Evolutionary conservation across 2,888 invertebrate species (phyloP), one percentile per base, ranked within the genome.

Genomic region (Orchestes rusci): DNA sequence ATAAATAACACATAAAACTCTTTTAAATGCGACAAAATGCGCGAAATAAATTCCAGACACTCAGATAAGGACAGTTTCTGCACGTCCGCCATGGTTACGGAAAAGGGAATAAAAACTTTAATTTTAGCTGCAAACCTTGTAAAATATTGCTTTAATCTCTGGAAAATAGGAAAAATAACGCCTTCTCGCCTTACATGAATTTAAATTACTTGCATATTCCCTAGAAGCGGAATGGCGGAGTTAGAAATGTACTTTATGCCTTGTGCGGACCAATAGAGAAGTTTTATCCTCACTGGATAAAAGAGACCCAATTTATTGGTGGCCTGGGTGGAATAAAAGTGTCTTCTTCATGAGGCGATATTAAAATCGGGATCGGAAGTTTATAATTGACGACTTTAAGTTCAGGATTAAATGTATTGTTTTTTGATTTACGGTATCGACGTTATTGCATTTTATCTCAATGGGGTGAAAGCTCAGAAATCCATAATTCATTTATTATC

Each of bases 91-190:
- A 36, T 17, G 37, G 36, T 43, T 30, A 20, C 36, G 35, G 35
- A 36, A 41, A 30, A 23, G 43, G 32, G 42, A 43, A 33, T 43
- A 45, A 59, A 66, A 68, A 68, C 66, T 67, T 68, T 68, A 66
- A 67, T 67, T 67, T 67, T 54, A 51, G 56, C 53, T 55, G 55
- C 53, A 50, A 55, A 56, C 59, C 57, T 41, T 55, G 65, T 68
- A 64, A 68, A 68, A 68, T 68, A 68, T 68, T 65, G 66, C 67
- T 68, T 68, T 68, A 68, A 68, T 68, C 68, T 68, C 64, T 57
- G 64, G 56, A 56, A 63, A 66, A 65, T 64, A 63, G 60, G 63
- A 62, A 63, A 65, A 65, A 63, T 62, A 64, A 62, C 62, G 56
- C 60, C 64, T 62, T 62, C 59, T 63, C 65, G 65, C 66, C 67